These are phyloP conservation scores for Otolemur garnettii DNA, from an alignment of 2,113 vertebrate species.

Conservation along the genomic window DNA sequence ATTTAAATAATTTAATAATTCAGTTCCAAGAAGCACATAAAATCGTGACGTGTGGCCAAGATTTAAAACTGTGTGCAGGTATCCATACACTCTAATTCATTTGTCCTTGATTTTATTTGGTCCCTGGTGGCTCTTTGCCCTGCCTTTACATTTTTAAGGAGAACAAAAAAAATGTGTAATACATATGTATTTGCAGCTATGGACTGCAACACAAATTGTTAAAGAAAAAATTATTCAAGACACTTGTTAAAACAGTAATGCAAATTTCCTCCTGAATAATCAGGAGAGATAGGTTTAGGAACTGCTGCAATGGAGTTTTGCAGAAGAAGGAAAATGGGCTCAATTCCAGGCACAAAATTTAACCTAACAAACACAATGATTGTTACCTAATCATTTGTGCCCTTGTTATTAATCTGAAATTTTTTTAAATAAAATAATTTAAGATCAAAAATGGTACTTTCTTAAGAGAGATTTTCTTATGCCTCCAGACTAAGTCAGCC, in stretches of 20 bases:
- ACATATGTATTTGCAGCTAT: constrained; percentile 53
- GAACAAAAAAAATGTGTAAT: constrained; percentile 9
- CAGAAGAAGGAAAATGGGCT: not conserved
- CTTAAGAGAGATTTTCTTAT: too few species aligned
- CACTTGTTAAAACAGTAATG: not conserved
- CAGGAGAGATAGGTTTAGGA: not conserved
- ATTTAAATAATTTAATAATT: constrained; percentile 58
- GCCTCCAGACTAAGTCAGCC: too few species aligned
- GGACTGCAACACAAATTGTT: not conserved
- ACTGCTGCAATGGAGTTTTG: not conserved
- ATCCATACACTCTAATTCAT: not conserved
- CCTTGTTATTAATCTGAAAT: too few species aligned
- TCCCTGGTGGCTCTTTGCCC: not conserved
- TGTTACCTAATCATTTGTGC: too few species aligned
- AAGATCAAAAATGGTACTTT: too few species aligned
- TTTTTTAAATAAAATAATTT: too few species aligned
- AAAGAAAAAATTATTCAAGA: not conserved
- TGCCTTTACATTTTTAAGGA: constrained; percentile 51
- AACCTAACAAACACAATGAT: too few species aligned
- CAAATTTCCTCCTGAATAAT: not conserved
- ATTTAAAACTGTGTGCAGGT: not conserved
- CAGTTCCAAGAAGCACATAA: not conserved
- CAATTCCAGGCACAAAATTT: not conserved
- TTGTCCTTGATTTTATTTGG: not conserved
- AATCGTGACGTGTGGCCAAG: not conserved